Evolutionary conservation across 2,113 vertebrate species (phyloP), one percentile per base, ranked within the genome.

Genomic region (Rhagologus leucostigma): DNA sequence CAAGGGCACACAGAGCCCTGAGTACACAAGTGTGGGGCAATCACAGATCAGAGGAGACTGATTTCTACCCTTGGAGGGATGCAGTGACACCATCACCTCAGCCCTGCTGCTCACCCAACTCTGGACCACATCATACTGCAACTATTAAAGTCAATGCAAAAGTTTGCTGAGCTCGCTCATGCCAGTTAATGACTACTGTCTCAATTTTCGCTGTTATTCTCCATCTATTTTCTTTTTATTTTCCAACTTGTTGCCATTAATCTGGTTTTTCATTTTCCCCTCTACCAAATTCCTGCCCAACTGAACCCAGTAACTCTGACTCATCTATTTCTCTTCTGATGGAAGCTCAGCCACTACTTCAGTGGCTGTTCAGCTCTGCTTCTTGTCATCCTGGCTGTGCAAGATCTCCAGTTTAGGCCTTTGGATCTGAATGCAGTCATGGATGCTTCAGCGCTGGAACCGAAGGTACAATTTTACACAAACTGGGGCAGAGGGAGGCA

Each of bases 401-500:
- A 27, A 16, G 18, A 4, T 6, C 20, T n/a, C 20, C 37, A 2
- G 1, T 13, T 27, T 0, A 10, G 30, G 32, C 23, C 75, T 29
- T 13, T 32, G 42, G 53, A 10, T 19, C 33, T 23, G 19, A 13
- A 9, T 7, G 10, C 41, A 65, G 18, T 3, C 62, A 5, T 0
- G 6, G 53, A 15, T 6, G 23, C 47, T n/a, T 16, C 74, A 81
- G 65, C 52, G 1, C 16, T 35, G 59, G 60, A 56, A 26, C 22
- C n/a, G 27, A 15, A 55, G 55, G 64, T 1, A 10, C 0, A 0
- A 8, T 59, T 69, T 10, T 32, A 6, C 4, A 4, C 2, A 4
- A 13, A 6, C 60, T 6, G 3, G 49, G 52, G 46, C 60, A 71
- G 62, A 67, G 37, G 30, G 71, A 88, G 42, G 67, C 79, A 71